phyloP scores from a whole-genome alignment of 2,113 vertebrate genomes.

The Nymphicus hollandicus region DNA sequence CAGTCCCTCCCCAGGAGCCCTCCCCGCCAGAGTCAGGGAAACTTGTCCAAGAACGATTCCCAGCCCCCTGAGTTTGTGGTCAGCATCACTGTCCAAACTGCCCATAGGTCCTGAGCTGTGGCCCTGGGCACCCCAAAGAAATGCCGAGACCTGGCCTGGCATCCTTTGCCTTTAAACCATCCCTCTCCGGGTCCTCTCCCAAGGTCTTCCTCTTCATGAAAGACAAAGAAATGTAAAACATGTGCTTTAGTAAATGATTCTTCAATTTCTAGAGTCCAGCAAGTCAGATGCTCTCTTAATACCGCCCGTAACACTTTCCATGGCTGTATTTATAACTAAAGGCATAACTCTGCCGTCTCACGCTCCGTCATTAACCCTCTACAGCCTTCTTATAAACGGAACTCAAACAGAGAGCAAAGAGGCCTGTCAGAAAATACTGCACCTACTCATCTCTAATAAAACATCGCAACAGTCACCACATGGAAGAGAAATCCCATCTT shows the following conservation, averaged over 20 bases:
- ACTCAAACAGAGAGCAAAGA: not conserved
- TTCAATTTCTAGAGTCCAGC: not conserved
- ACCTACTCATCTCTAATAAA: not conserved
- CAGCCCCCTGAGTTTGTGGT: accelerated
- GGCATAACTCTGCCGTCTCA: not conserved
- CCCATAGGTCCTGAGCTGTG: accelerated
- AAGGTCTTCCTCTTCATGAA: constrained; percentile 12
- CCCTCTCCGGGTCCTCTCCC: not conserved
- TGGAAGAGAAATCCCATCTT: not conserved
- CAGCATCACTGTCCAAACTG: accelerated
- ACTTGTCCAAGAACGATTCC: not conserved
- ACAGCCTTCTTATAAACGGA: not conserved
- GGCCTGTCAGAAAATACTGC: not conserved
- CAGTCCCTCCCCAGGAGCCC: not conserved
- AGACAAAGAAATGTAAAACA: constrained; percentile 25
- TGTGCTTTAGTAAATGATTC: constrained; percentile 31
- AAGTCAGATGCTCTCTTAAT: not conserved
- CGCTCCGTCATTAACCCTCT: constrained; percentile 4
- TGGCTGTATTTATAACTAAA: constrained; percentile 45
- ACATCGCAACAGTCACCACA: not conserved
- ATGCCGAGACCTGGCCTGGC: not conserved
- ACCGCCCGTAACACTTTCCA: not conserved
- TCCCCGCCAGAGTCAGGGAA: accelerated
- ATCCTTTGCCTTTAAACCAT: not conserved
- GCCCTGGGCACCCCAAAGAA: not conserved